A percentile compares a stretch with the other conserved stretches of the same genome.
These are phyloP conservation scores for Crematogaster levior DNA, from an alignment of 2,888 invertebrate genomes.

Conservation along the genomic window DNA sequence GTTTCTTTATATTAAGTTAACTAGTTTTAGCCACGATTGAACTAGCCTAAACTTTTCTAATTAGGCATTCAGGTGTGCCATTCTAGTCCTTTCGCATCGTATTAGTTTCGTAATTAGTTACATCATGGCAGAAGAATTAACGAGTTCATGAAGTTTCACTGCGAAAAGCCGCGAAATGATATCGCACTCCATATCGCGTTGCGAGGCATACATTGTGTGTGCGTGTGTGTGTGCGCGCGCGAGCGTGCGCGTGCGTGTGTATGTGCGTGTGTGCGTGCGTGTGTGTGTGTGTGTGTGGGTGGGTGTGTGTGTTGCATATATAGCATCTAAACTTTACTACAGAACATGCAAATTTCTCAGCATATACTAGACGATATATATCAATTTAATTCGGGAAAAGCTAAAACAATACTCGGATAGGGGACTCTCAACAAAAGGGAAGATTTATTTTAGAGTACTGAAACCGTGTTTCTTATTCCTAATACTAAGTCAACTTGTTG, in stretches of 20 bases:
- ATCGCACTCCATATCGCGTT: slow-evolving; percentile 16
- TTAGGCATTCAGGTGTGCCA: slow-evolving; percentile 42
- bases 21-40: slow-evolving; percentile 12
- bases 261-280: too few species aligned
- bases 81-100: not conserved
- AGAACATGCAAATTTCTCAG: slow-evolving; percentile 19
- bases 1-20: slow-evolving; percentile 44
- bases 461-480: not conserved
- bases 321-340: slow-evolving; percentile 33
- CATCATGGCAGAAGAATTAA: slow-evolving; percentile 41
- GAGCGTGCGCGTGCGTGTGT: too few species aligned
- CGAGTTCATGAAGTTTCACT: slow-evolving; percentile 25
- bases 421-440: not conserved
- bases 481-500: slow-evolving; percentile 20
- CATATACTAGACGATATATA: not conserved
- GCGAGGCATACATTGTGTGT: not conserved
- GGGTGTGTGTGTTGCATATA: too few species aligned
- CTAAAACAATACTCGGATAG: slow-evolving; percentile 1
- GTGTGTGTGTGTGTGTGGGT: too few species aligned
- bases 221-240: too few species aligned
- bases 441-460: not conserved
- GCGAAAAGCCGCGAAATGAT: slow-evolving; percentile 33
- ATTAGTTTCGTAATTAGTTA: slow-evolving; percentile 53
- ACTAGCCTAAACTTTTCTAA: slow-evolving; percentile 51
- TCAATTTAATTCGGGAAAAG: slow-evolving; percentile 1